Evolutionary conservation across 2,797 vertebrate species (phyloP).

Genomic region (Gymnocypris eckloni): DNA sequence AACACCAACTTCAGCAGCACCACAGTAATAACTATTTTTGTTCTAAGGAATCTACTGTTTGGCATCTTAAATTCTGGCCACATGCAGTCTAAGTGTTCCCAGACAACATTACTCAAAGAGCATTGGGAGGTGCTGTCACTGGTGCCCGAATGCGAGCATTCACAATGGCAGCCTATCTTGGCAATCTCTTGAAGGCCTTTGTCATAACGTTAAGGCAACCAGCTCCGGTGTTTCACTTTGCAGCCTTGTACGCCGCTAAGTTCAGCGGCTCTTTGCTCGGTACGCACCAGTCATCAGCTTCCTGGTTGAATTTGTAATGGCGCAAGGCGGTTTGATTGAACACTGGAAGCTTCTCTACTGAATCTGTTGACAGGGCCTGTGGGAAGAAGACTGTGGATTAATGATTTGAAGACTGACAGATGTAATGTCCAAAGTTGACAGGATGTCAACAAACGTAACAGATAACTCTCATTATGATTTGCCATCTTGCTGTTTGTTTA

Average conservation of each 20-base stretch:
- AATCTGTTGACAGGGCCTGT: conserved; percentile 88
- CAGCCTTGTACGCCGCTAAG: conserved; percentile 76
- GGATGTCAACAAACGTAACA: not conserved
- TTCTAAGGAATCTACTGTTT: conserved; percentile 4
- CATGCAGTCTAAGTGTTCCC: conserved; percentile 18
- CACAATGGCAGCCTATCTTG: not conserved
- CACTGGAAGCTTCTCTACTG: conserved; percentile 87
- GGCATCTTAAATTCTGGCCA: not conserved
- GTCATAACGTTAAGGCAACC: not conserved
- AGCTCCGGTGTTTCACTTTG: conserved; percentile 64
- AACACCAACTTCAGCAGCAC: not conserved
- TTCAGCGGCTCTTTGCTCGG: conserved; percentile 88
- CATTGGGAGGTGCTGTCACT: not conserved
- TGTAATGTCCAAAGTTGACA: conserved; percentile 20
- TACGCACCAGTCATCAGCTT: conserved; percentile 88
- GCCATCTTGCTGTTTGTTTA: not conserved
- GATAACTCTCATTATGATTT: not conserved
- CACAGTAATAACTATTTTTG: conserved; percentile 3
- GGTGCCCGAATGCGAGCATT: conserved; percentile 15
- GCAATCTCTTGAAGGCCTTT: not conserved
- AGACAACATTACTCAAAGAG: not conserved
- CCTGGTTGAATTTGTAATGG: conserved; percentile 87
- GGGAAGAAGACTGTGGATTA: not conserved
- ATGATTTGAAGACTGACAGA: conserved; percentile 13
- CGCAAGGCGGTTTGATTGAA: conserved; percentile 89